These are phyloP conservation scores for Melanerpes aurifrons DNA, from an alignment of 2,113 vertebrate genomes.

Conservation along the genomic window DNA sequence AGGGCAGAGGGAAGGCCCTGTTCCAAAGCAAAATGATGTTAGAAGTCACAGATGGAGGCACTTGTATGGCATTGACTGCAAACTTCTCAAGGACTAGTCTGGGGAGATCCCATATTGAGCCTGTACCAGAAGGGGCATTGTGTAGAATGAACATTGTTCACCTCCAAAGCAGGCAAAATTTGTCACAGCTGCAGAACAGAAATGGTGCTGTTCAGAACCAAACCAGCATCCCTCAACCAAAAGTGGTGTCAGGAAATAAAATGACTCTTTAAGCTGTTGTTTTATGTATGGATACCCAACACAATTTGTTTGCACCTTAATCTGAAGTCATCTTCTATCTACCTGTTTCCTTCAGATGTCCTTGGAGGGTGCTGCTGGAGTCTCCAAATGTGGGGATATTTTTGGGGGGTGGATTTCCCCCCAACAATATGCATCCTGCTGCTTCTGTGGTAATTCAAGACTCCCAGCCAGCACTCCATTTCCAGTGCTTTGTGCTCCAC, in stretches of 20 bases:
- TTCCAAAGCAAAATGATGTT: background rate
- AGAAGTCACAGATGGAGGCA: background rate
- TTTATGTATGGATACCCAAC: background rate
- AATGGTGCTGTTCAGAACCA: background rate
- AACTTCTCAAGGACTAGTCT: background rate
- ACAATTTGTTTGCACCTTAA: background rate
- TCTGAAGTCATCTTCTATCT: background rate
- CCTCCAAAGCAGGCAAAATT: background rate
- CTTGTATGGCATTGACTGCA: background rate
- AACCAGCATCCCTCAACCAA: background rate
- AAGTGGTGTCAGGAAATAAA: background rate
- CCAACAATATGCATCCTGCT: background rate
- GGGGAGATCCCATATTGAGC: background rate
- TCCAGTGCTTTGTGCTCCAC: background rate
- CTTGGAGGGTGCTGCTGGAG: background rate
- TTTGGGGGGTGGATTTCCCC: background rate
- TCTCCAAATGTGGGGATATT: accelerated
- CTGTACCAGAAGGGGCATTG: background rate
- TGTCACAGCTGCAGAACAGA: background rate
- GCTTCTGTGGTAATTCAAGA: background rate
- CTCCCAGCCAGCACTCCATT: background rate
- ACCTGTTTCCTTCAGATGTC: background rate
- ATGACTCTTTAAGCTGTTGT: background rate
- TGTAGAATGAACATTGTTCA: background rate
- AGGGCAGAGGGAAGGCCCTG: background rate